These are phyloP conservation scores for Pteromalus puparum DNA, from an alignment of 1,140 invertebrate genomes.

Conservation along the genomic window DNA sequence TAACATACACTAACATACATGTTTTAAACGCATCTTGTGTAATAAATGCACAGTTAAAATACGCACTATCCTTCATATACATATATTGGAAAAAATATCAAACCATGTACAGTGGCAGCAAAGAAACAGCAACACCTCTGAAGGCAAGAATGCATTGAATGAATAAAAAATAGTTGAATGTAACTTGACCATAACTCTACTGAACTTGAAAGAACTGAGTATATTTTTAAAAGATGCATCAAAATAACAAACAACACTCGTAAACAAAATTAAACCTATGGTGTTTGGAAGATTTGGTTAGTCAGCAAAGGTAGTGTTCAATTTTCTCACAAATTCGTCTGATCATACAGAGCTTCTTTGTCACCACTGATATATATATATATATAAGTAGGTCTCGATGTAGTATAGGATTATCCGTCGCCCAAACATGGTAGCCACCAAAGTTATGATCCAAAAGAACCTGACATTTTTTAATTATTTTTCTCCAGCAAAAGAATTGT, in stretches of 20 bases:
- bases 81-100: neutral
- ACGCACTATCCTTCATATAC: slow-evolving; percentile 1
- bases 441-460: slow-evolving; percentile 31
- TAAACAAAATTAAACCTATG: slow-evolving; percentile 10
- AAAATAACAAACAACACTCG: neutral
- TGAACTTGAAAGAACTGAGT: neutral
- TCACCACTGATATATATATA: slow-evolving; percentile 29
- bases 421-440: slow-evolving; percentile 26
- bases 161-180: neutral
- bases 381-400: slow-evolving; percentile 18
- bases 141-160: slow-evolving; percentile 33
- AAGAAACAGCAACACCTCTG: slow-evolving; percentile 25
- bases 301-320: neutral
- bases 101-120: slow-evolving; percentile 23
- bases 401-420: slow-evolving; percentile 43
- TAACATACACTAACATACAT: slow-evolving; percentile 25
- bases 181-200: neutral
- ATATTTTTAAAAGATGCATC: neutral
- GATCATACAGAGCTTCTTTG: slow-evolving; percentile 19
- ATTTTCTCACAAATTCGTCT: neutral
- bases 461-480: slow-evolving; percentile 15
- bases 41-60: slow-evolving; percentile 38
- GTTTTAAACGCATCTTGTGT: slow-evolving; percentile 10
- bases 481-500: neutral
- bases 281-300: slow-evolving; percentile 12